phyloP scores from a whole-genome alignment of 2,888 invertebrate genomes.

The Eueremaeus valkanovi region DNA sequence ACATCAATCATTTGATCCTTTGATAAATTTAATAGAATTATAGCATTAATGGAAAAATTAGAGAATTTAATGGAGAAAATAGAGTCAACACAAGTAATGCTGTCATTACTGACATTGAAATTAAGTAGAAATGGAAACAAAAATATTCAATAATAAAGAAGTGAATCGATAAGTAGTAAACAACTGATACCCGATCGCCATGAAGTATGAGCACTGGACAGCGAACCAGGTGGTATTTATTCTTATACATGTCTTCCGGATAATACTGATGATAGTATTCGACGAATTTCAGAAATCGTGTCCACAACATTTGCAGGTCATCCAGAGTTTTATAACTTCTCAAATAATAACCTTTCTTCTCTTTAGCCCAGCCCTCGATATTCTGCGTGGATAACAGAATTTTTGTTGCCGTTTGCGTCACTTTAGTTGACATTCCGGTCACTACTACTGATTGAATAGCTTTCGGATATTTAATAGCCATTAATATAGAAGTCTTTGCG shows the following conservation, averaged over 20 bases:
- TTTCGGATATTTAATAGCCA: conserved; percentile 50
- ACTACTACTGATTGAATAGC: conserved; percentile 49
- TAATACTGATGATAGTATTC: neutral
- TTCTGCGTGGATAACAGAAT: neutral
- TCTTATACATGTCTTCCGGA: neutral
- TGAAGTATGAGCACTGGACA: neutral
- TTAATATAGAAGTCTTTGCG: conserved; percentile 51
- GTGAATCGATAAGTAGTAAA: too few relatives aligned
- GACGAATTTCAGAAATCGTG: neutral
- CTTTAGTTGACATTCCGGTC: neutral
- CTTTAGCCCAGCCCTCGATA: neutral
- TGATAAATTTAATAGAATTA: too few relatives aligned
- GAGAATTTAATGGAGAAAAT: too few relatives aligned
- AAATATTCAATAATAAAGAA: too few relatives aligned
- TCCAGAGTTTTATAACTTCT: neutral
- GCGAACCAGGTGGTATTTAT: neutral
- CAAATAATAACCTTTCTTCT: neutral
- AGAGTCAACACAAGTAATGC: too few relatives aligned
- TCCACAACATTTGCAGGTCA: neutral
- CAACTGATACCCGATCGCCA: conserved; percentile 14
- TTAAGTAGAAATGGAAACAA: too few relatives aligned
- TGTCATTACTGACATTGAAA: too few relatives aligned
- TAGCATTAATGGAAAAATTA: too few relatives aligned
- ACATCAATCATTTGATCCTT: conserved; percentile 37
- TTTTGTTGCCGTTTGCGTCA: neutral